phyloP scores from a whole-genome alignment of 2,113 vertebrate genomes.

The Nesoenas mayeri region DNA sequence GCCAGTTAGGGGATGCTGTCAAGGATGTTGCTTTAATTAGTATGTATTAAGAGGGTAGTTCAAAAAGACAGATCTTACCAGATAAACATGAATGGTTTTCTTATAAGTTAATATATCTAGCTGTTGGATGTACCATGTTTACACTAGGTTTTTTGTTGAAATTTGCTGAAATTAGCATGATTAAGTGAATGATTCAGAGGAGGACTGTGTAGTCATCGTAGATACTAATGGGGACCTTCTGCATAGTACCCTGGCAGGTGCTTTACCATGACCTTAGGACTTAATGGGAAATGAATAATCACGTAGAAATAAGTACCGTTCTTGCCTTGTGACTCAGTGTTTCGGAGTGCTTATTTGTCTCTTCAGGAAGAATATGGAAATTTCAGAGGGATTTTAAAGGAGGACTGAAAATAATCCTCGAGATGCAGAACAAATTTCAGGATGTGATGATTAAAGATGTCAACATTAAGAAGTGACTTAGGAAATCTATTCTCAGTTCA shows the following conservation, averaged over 20 bases:
- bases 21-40: not conserved
- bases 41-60: not conserved
- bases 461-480: not conserved
- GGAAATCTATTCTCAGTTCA: too few species aligned
- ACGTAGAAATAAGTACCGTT: not conserved
- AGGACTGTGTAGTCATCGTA: rapidly evolving
- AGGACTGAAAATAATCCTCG: not conserved
- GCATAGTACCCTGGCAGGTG: not conserved
- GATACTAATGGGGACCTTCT: not conserved
- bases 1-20: not conserved
- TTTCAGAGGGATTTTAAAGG: not conserved
- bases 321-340: not conserved
- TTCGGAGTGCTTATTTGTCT: not conserved
- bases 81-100: not conserved
- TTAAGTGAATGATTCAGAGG: not conserved
- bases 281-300: not conserved
- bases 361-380: not conserved
- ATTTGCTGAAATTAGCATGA: not conserved
- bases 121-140: not conserved
- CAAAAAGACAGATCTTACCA: not conserved
- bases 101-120: not conserved
- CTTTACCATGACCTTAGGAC: not conserved
- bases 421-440: not conserved
- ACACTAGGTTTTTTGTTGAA: not conserved
- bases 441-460: not conserved